Evolutionary conservation across 2,888 invertebrate species (phyloP).

Genomic region (Drosophila limbata): DNA sequence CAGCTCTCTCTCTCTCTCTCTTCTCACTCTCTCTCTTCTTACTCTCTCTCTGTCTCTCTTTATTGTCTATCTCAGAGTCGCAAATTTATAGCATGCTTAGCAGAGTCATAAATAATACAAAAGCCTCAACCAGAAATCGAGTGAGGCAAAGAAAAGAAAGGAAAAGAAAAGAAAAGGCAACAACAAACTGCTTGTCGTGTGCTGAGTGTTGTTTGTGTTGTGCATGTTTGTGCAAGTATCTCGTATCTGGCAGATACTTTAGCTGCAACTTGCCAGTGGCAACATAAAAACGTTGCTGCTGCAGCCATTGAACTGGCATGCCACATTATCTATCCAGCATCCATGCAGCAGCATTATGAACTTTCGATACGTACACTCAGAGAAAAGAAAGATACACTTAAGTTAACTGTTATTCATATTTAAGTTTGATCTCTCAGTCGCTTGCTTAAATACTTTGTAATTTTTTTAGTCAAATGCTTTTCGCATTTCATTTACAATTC

Average conservation of each 20-base stretch:
- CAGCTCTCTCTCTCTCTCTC: constrained; percentile 5
- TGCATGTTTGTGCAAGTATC: constrained; percentile 12
- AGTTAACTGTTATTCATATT: no score
- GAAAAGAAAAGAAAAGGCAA: not conserved
- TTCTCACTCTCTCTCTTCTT: not conserved
- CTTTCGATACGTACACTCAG: constrained; percentile 19
- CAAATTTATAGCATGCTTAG: constrained; percentile 30
- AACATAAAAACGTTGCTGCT: constrained; percentile 31
- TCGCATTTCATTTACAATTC: no score
- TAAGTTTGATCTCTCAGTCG: no score
- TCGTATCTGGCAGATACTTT: constrained; percentile 44
- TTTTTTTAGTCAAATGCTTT: no score
- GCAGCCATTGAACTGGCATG: constrained; percentile 45
- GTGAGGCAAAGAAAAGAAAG: constrained; percentile 3
- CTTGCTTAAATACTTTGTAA: no score
- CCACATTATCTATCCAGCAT: constrained; percentile 42
- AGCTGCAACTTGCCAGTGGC: constrained; percentile 39
- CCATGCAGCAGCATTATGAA: constrained; percentile 42
- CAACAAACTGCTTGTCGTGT: constrained; percentile 11
- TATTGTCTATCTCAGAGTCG: not conserved
- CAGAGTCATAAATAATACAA: constrained; percentile 29
- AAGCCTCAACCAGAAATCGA: constrained; percentile 21
- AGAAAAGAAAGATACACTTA: not conserved
- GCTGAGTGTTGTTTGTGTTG: constrained; percentile 4
- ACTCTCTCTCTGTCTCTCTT: not conserved